Evolutionary conservation across 2,113 vertebrate genomes (phyloP).

Genomic region (Callionymus lyra): DNA sequence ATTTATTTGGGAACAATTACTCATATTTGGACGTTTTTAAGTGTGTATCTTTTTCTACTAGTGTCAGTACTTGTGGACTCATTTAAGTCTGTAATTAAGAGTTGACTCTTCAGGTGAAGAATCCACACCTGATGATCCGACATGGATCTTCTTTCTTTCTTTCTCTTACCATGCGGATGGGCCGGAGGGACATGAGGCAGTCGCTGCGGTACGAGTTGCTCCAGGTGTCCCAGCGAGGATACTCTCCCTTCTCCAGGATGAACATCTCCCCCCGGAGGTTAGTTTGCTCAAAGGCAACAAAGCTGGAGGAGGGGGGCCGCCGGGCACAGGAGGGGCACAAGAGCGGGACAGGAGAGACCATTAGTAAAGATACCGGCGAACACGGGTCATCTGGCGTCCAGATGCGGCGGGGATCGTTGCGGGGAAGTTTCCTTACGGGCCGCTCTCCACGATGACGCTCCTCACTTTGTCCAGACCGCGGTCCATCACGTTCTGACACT

Average conservation of each 20-base stretch:
- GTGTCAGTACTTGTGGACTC: too few relatives aligned
- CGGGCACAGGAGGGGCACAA: conserved; percentile 16
- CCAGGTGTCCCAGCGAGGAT: conserved; percentile 95
- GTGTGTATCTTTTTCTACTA: too few relatives aligned
- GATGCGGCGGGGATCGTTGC: background rate
- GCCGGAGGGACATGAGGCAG: conserved; percentile 87
- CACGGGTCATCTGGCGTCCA: background rate
- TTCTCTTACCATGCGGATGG: conserved; percentile 79
- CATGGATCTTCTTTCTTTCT: too few relatives aligned
- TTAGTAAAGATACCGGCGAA: conserved; percentile 2
- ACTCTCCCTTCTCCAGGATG: conserved; percentile 92
- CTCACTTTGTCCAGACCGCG: conserved; percentile 81
- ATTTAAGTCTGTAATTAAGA: too few relatives aligned
- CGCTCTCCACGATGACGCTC: conserved; percentile 83
- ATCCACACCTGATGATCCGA: too few relatives aligned
- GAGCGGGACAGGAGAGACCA: conserved; percentile 13
- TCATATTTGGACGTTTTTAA: too few relatives aligned
- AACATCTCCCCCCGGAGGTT: conserved; percentile 96
- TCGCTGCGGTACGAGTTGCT: conserved; percentile 92
- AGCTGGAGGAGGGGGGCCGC: conserved; percentile 62
- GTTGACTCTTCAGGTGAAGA: too few relatives aligned
- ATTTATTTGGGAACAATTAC: too few relatives aligned
- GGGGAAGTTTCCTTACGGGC: conserved; percentile 78
- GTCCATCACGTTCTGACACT: conserved; percentile 85
- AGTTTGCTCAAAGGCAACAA: conserved; percentile 88